These are phyloP conservation scores for Drosophila suzukii DNA, from an alignment of 1,140 invertebrate genomes.

Conservation along the genomic window DNA sequence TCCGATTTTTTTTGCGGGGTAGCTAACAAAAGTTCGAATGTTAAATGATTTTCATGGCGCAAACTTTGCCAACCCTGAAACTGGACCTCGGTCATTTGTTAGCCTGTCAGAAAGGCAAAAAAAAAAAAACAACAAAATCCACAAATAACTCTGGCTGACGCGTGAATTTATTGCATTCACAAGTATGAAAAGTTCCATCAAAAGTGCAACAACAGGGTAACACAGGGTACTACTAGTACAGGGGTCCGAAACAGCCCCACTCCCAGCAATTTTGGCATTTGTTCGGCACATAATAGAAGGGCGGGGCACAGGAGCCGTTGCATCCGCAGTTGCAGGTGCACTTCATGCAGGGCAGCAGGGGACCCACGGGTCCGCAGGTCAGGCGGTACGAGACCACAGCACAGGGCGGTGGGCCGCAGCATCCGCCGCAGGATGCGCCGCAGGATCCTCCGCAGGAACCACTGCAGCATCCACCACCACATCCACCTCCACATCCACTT, in stretches of 20 bases:
- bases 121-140: constrained; percentile 5
- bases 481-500: neutral
- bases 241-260: constrained; percentile 64
- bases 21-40: constrained; percentile 41
- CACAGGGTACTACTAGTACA: constrained; percentile 46
- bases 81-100: constrained; percentile 48
- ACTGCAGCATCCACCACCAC: constrained; percentile 1
- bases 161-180: constrained; percentile 67
- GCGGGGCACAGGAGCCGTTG: constrained; percentile 34
- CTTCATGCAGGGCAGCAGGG: constrained; percentile 54
- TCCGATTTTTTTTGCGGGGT: neutral
- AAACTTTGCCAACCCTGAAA: constrained; percentile 48
- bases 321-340: constrained; percentile 17
- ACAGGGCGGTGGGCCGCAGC: constrained; percentile 50
- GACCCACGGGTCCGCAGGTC: constrained; percentile 52
- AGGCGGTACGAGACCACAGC: constrained; percentile 57
- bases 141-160: constrained; percentile 37
- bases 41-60: constrained; percentile 59
- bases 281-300: constrained; percentile 62
- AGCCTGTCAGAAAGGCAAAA: constrained; percentile 41
- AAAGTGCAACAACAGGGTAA: constrained; percentile 30
- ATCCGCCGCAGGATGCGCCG: constrained; percentile 5
- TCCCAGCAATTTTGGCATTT: constrained; percentile 58
- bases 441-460: constrained; percentile 1
- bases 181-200: constrained; percentile 53